These are phyloP conservation scores for Pseudomyrmex dendroicus DNA, from an alignment of 1,140 invertebrate species.

Conservation along the genomic window DNA sequence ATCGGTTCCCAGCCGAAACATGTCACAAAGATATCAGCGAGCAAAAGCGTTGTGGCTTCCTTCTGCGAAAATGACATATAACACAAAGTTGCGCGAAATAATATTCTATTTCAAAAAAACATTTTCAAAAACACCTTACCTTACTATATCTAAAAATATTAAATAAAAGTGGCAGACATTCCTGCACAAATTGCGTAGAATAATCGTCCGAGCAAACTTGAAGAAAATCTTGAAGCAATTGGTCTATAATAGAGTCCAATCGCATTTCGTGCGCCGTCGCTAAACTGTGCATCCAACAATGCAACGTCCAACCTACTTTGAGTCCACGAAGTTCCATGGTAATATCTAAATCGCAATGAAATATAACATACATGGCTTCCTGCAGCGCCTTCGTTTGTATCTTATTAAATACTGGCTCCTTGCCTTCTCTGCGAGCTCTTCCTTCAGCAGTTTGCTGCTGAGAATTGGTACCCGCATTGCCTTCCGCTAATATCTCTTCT, in stretches of 20 bases:
- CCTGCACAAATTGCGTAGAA: constrained; percentile 94
- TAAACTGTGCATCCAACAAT: constrained; percentile 96
- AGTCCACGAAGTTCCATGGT: constrained; percentile 93
- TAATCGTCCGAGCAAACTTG: constrained; percentile 94
- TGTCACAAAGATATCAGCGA: constrained; percentile 95
- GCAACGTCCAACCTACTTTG: constrained; percentile 94
- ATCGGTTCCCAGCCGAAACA: constrained; percentile 95
- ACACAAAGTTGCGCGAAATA: background rate
- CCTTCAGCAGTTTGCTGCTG: constrained; percentile 78
- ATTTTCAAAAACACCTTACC: constrained; percentile 84
- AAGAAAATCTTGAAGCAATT: constrained; percentile 95
- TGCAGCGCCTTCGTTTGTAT: constrained; percentile 93
- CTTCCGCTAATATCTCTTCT: constrained; percentile 96
- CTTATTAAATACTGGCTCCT: constrained; percentile 90
- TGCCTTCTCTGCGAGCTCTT: constrained; percentile 82
- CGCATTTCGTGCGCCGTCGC: constrained; percentile 93
- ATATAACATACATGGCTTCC: constrained; percentile 92
- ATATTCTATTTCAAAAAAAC: too few species aligned
- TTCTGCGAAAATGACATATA: constrained; percentile 86
- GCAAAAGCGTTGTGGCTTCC: constrained; percentile 93
- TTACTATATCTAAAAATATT: constrained; percentile 96
- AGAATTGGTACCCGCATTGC: constrained; percentile 83
- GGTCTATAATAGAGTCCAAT: constrained; percentile 94
- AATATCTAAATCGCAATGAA: constrained; percentile 87
- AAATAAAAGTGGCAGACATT: constrained; percentile 94